A percentile compares a stretch with the other conserved stretches of the same genome.
phyloP scores from a whole-genome alignment of 2,888 invertebrate genomes.

The Alviniconcha strummeri region DNA sequence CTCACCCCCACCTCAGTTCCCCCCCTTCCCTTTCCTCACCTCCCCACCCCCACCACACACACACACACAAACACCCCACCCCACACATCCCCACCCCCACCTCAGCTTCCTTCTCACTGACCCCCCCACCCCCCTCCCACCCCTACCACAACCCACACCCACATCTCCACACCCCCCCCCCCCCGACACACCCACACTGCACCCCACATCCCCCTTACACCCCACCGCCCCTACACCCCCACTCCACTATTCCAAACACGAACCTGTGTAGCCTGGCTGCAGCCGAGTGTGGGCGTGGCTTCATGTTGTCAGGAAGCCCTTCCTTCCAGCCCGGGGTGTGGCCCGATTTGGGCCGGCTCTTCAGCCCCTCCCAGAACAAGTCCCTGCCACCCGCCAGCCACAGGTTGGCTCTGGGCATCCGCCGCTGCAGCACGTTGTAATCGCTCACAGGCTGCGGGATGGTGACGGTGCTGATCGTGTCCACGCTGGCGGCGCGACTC shows the following conservation, averaged over 20 bases:
- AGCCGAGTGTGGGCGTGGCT: slow-evolving; percentile 57
- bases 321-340: slow-evolving; percentile 70
- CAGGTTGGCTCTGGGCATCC: slow-evolving; percentile 45
- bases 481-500: slow-evolving; percentile 3
- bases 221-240: too few relatives aligned
- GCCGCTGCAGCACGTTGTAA: not conserved
- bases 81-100: too few relatives aligned
- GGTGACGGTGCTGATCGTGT: slow-evolving; percentile 11
- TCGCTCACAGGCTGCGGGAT: not conserved
- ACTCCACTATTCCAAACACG: not conserved
- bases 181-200: too few relatives aligned
- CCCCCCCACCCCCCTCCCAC: too few relatives aligned
- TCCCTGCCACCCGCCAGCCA: slow-evolving; percentile 70
- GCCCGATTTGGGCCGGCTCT: slow-evolving; percentile 59
- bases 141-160: too few relatives aligned
- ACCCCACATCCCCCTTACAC: too few relatives aligned
- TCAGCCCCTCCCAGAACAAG: slow-evolving; percentile 61
- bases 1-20: not conserved
- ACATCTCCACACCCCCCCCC: too few relatives aligned
- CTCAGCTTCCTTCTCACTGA: too few relatives aligned
- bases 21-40: not conserved
- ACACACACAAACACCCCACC: not conserved
- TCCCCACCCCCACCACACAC: not conserved
- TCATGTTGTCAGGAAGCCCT: slow-evolving; percentile 62
- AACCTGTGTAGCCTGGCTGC: slow-evolving; percentile 40